phyloP scores from a whole-genome alignment of 1,140 invertebrate species.

The Phortica variegata region DNA sequence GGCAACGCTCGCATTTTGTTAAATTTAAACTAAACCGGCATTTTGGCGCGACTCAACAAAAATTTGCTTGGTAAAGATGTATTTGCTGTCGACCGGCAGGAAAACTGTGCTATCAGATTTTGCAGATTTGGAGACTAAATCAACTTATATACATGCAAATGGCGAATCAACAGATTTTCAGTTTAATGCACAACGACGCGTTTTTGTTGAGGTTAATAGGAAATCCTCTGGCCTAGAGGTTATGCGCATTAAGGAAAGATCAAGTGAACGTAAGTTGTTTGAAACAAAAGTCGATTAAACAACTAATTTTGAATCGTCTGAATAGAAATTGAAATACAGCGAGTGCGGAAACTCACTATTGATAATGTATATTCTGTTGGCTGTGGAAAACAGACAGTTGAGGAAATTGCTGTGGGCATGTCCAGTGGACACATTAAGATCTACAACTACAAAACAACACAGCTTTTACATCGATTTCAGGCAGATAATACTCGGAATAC shows the following conservation, averaged over 20 bases:
- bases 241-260: slow-evolving; percentile 44
- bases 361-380: slow-evolving; percentile 47
- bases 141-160: slow-evolving; percentile 33
- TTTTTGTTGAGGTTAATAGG: slow-evolving; percentile 49
- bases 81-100: slow-evolving; percentile 45
- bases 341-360: slow-evolving; percentile 45
- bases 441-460: slow-evolving; percentile 37
- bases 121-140: slow-evolving; percentile 44
- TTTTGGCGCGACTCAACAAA: no score
- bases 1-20: no score
- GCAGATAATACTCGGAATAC: slow-evolving; percentile 37
- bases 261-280: slow-evolving; percentile 21
- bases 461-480: slow-evolving; percentile 39
- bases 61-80: no score
- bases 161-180: slow-evolving; percentile 46
- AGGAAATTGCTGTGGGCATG: slow-evolving; percentile 48
- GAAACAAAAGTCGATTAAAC: background rate
- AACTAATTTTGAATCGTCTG: no score
- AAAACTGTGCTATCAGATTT: slow-evolving; percentile 48
- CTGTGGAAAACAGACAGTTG: slow-evolving; percentile 34
- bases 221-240: slow-evolving; percentile 43
- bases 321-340: slow-evolving; percentile 40
- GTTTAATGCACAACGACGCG: slow-evolving; percentile 36
- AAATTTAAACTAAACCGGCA: no score
- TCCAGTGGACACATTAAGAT: slow-evolving; percentile 39